phyloP scores from a whole-genome alignment of 2,113 vertebrate genomes.

The Apus apus region DNA sequence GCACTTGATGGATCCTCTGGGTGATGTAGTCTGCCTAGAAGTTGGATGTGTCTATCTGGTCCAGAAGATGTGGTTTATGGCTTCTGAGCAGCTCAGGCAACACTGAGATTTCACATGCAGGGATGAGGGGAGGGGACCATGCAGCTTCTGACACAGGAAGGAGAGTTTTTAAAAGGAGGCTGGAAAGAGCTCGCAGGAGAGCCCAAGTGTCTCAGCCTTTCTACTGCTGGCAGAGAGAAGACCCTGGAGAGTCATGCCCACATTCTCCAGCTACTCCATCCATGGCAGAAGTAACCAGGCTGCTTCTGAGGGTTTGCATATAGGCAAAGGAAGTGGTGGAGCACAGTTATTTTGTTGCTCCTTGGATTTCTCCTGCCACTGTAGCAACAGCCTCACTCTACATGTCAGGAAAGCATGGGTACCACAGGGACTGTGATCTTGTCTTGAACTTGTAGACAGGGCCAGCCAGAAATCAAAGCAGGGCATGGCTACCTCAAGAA shows the following conservation, averaged over 20 bases:
- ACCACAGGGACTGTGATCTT: rapidly evolving
- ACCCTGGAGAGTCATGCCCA: neutral
- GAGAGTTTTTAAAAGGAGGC: neutral
- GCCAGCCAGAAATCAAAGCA: neutral
- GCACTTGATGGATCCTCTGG: neutral
- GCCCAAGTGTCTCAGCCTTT: neutral
- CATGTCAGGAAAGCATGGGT: neutral
- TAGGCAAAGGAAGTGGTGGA: neutral
- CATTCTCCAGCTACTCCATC: neutral
- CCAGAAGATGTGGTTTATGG: neutral
- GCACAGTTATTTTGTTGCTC: neutral
- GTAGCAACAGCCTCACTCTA: rapidly evolving
- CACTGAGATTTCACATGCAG: neutral
- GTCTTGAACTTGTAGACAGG: neutral
- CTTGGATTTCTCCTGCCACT: neutral
- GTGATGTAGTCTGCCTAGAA: neutral
- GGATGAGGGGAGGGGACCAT: neutral
- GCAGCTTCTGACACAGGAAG: neutral
- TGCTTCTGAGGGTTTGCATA: neutral
- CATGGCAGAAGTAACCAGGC: neutral
- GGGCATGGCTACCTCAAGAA: no score
- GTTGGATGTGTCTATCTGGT: neutral
- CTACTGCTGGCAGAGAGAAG: no score
- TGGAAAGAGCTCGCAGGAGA: neutral
- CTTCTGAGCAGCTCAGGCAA: neutral